Conservation (phyloP, 2,888 invertebrate species). For the Masnerella sp. region DNA sequence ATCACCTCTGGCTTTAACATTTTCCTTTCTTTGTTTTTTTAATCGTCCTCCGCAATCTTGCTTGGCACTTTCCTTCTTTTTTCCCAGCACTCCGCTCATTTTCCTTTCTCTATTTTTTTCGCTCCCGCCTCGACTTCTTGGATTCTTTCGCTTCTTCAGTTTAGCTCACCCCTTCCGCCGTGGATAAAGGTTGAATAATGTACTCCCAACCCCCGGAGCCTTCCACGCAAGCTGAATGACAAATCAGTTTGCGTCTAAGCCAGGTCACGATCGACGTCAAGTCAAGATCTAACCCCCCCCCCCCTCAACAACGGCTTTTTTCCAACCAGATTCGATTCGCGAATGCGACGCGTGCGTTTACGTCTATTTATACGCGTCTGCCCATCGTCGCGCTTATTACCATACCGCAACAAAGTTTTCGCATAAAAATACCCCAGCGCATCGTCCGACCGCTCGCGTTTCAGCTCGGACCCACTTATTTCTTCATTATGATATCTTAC, state of each 20-base stretch:
- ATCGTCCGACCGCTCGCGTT: neutral
- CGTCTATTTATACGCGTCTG: conserved; percentile 22
- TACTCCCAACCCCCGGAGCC: conserved; percentile 69
- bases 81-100: conserved; percentile 45
- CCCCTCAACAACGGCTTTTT: no score
- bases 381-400: neutral
- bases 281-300: conserved; percentile 40
- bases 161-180: conserved; percentile 64
- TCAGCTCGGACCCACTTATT: conserved; percentile 11
- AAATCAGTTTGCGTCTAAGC: conserved; percentile 72
- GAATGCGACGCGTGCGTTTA: conserved; percentile 15
- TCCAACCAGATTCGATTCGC: conserved; percentile 28
- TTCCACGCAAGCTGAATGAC: conserved; percentile 74
- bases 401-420: conserved; percentile 34
- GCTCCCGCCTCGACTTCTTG: conserved; percentile 37
- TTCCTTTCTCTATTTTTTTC: conserved; percentile 56
- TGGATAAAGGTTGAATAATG: conserved; percentile 76
- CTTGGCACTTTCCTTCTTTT: conserved; percentile 48
- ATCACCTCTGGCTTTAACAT: conserved; percentile 38
- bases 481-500: conserved; percentile 24
- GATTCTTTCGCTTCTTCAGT: conserved; percentile 59
- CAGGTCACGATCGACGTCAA: conserved; percentile 69
- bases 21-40: conserved; percentile 48
- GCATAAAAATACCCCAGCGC: conserved; percentile 27
- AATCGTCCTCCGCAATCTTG: conserved; percentile 59